Percentiles rank a stretch among this genome's conserved stretches.
Evolutionary conservation across 2,888 invertebrate genomes (phyloP).

Genomic region (Phyllotreta striolata): DNA sequence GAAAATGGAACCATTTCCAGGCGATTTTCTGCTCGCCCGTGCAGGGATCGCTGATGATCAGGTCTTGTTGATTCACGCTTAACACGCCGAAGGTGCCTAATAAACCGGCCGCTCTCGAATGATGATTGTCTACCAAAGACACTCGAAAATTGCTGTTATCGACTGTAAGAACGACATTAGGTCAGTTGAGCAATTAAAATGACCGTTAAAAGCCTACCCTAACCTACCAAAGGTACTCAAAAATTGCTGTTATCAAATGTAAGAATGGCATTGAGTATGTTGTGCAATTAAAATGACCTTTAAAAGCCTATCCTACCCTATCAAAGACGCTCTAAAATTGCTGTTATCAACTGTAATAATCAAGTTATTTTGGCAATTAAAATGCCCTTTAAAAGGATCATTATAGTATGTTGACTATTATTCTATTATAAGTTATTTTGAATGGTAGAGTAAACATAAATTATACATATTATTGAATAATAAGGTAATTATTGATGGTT

Average conservation of each 20-base stretch:
- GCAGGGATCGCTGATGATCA: conserved; percentile 66
- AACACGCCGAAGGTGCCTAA: conserved; percentile 68
- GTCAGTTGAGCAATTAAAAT: too few species aligned
- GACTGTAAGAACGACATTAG: conserved; percentile 46
- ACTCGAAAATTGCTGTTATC: conserved; percentile 67
- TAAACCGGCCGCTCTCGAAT: conserved; percentile 70
- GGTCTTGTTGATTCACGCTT: conserved; percentile 64
- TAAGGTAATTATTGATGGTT: too few species aligned
- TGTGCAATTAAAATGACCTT: too few species aligned
- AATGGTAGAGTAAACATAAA: not conserved
- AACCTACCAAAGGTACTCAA: conserved; percentile 69
- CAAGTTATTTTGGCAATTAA: too few species aligned
- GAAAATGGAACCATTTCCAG: conserved; percentile 70
- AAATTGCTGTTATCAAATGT: conserved; percentile 64
- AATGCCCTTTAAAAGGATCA: too few species aligned
- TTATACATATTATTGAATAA: not conserved
- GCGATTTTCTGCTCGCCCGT: conserved; percentile 63
- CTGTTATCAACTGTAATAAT: conserved; percentile 60
- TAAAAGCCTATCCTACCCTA: too few species aligned
- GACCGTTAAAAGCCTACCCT: too few species aligned
- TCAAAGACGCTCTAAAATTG: conserved; percentile 68
- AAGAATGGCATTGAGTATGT: conserved; percentile 8
- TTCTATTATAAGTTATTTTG: not conserved
- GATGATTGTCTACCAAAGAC: conserved; percentile 69
- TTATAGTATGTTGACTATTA: not conserved